Percentiles rank a stretch among this genome's conserved stretches.
These are phyloP conservation scores for Octodonta nipae DNA, from an alignment of 2,888 invertebrate species.

Conservation along the genomic window DNA sequence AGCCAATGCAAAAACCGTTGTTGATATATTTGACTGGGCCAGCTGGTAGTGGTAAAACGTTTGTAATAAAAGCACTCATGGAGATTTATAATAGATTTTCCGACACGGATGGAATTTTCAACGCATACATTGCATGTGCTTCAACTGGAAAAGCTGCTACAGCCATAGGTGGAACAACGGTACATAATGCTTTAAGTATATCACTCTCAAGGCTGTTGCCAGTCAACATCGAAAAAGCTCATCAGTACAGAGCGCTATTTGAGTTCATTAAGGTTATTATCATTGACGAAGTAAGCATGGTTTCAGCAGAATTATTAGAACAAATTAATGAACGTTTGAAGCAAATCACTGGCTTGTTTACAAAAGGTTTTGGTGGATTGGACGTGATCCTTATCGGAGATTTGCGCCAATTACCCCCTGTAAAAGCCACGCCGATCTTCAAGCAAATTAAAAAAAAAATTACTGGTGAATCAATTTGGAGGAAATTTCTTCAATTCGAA, in stretches of 20 bases:
- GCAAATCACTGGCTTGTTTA: neutral
- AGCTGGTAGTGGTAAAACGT: conserved; percentile 11
- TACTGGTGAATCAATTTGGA: too few relatives aligned
- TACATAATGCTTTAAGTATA: conserved; percentile 22
- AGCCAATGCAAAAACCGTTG: neutral
- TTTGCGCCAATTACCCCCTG: conserved; percentile 1
- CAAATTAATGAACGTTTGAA: neutral
- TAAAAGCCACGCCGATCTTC: neutral
- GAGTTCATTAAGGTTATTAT: neutral
- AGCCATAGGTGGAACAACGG: conserved; percentile 29
- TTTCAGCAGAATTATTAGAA: neutral
- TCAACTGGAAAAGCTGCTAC: conserved; percentile 31
- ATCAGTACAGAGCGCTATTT: neutral
- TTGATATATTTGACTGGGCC: neutral
- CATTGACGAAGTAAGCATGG: too few relatives aligned
- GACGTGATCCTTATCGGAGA: conserved; percentile 1
- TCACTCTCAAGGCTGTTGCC: neutral
- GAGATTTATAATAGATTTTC: conserved; percentile 35
- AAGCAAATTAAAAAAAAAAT: conserved; percentile 3
- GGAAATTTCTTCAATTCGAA: too few relatives aligned
- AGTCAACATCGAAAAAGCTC: too few relatives aligned
- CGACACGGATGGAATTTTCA: too few relatives aligned
- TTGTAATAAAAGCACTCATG: conserved; percentile 21
- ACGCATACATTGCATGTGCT: too few relatives aligned
- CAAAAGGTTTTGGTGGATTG: neutral